These are phyloP conservation scores for Pycnonotus jocosus DNA, from an alignment of 2,113 vertebrate species.

Conservation along the genomic window DNA sequence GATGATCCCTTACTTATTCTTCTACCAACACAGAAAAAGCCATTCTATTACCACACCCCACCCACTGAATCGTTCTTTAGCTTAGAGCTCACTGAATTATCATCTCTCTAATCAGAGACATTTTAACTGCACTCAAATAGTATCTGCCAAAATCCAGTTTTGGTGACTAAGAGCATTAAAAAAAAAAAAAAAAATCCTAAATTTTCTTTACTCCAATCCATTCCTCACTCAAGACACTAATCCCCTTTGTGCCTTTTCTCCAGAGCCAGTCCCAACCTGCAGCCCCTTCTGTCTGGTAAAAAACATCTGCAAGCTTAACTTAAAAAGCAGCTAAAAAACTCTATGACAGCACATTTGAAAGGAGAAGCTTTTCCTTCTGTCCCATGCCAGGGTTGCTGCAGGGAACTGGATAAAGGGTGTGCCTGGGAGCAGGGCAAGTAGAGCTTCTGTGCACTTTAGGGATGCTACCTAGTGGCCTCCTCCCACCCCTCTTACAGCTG, in stretches of 20 bases:
- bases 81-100: neutral
- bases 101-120: neutral
- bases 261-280: slow-evolving; percentile 49
- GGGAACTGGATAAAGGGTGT: neutral
- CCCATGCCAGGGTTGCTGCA: neutral
- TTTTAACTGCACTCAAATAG: neutral
- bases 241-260: slow-evolving; percentile 45
- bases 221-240: slow-evolving; percentile 65
- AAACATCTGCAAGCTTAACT: slow-evolving; percentile 9
- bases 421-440: neutral
- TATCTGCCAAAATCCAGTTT: slow-evolving; percentile 21
- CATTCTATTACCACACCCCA: neutral
- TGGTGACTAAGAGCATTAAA: slow-evolving; percentile 23
- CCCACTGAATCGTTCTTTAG: neutral
- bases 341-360: neutral
- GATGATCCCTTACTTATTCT: neutral
- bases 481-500: neutral
- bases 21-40: neutral
- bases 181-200: neutral
- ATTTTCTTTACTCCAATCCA: slow-evolving; percentile 19
- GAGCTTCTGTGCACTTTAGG: neutral
- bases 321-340: neutral
- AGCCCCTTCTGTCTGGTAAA: neutral
- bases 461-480: neutral
- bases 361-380: neutral